Evolutionary conservation across 1,140 invertebrate species (phyloP).

Genomic region (Subanguina moxae): DNA sequence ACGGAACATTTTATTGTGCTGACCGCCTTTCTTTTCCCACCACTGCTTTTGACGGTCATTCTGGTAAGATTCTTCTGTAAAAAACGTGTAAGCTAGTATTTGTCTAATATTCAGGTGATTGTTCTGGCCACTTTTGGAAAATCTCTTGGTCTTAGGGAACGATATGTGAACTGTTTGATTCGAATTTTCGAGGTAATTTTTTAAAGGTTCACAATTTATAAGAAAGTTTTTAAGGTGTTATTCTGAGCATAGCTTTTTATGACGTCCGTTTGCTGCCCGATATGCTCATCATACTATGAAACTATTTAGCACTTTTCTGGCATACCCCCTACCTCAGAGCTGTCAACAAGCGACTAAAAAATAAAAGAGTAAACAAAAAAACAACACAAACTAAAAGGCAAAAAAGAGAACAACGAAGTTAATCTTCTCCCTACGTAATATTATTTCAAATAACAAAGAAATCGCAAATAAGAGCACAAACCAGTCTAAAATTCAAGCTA

Average conservation of each 20-base stretch:
- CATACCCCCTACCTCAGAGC: too few relatives aligned
- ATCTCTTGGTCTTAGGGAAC: constrained; percentile 34
- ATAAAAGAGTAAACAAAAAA: too few relatives aligned
- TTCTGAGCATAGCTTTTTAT: background rate
- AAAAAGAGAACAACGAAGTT: too few relatives aligned
- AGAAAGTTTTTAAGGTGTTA: background rate
- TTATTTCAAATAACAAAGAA: too few relatives aligned
- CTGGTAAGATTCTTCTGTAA: constrained; percentile 1
- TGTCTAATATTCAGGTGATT: constrained; percentile 13
- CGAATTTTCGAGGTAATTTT: constrained; percentile 37
- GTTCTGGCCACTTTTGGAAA: constrained; percentile 38
- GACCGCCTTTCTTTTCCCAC: constrained; percentile 36
- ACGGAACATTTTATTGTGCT: constrained; percentile 38
- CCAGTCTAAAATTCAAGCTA: too few relatives aligned
- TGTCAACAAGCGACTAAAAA: too few relatives aligned
- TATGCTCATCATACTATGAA: background rate
- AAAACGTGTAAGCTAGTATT: too few relatives aligned
- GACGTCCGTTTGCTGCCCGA: background rate
- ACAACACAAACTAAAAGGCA: too few relatives aligned
- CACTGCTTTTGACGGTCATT: constrained; percentile 26
- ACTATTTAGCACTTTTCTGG: background rate
- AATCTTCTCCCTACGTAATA: too few relatives aligned
- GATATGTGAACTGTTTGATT: constrained; percentile 33
- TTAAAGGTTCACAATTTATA: too few relatives aligned
- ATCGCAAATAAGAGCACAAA: too few relatives aligned